Conservation (phyloP, 2,797 vertebrate species). For the Todus mexicanus region DNA sequence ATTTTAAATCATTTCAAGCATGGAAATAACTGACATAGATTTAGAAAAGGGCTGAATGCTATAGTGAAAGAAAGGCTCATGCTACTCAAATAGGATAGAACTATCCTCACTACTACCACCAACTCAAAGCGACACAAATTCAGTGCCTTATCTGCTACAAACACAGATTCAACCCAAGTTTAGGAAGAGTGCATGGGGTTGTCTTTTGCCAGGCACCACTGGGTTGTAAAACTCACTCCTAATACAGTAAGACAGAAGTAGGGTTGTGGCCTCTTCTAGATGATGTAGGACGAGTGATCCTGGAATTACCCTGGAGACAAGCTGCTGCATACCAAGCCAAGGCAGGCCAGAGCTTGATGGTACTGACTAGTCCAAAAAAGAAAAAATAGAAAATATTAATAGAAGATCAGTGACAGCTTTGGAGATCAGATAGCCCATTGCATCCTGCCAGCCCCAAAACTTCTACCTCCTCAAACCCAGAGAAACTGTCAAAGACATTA, state of each 20-base stretch:
- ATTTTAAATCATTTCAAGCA: not conserved
- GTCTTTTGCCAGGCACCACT: not conserved
- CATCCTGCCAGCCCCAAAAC: not conserved
- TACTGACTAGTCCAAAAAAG: not conserved
- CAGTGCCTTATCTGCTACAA: not conserved
- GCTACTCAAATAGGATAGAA: not conserved
- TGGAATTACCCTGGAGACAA: not conserved
- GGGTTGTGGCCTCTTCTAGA: not conserved
- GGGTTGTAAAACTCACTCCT: not conserved
- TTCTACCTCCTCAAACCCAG: not conserved
- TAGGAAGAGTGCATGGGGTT: not conserved
- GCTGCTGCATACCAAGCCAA: not conserved
- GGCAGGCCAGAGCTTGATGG: not conserved
- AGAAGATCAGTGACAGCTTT: not conserved
- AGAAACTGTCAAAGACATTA: conserved; percentile 36
- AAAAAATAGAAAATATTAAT: conserved; percentile 8
- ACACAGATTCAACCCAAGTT: not conserved
- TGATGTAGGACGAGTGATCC: not conserved
- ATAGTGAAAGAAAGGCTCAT: not conserved
- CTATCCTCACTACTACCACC: not conserved
- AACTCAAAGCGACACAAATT: not conserved
- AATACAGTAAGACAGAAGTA: not conserved
- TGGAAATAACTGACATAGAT: not conserved
- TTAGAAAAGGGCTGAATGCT: not conserved
- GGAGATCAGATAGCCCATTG: not conserved